Evolutionary conservation across 2,888 invertebrate genomes (phyloP), one percentile per base, ranked within the genome.

Genomic region (Tuberolachnus salignus): DNA sequence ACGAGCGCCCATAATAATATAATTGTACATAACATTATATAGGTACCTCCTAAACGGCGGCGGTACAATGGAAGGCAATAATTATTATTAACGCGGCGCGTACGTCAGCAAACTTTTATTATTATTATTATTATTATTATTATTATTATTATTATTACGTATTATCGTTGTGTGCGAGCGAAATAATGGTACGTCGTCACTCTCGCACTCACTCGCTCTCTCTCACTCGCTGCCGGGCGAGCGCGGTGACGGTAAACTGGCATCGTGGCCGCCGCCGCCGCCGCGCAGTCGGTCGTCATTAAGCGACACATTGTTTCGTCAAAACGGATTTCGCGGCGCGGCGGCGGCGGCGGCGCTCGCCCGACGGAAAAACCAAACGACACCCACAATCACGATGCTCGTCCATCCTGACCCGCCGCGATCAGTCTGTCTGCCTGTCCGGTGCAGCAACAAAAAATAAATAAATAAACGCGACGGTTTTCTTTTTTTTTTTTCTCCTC

Each of bases 231-330:
- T 34, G 6, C 6, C 34, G 3, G 6, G 6, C 53, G 53, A 4
- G 16, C 16, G 51, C 16, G 16, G 16, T 4, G 13, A n/a, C 51
- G 51, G 6, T 16, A 4, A 3, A 19, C 19, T 3, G 19, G 19
- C 53, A 8, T n/a, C 19, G 34, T 14, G 55, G 23, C 19, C 13
- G 69, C 11, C 53, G 23, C 9, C 23, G 57, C 10, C 46, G 23
- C 9, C 9, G 10, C 10, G 6, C 19, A 26, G 51, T 34, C 21
- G 59, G 11, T 14, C 16, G 55, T 74, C 74, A 66, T 75, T 75
- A 75, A 46, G 66, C 57, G 46, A 55, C 46, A 46, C 55, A 75
- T 66, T 75, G 75, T 75, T 75, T 75, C 53, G 72, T 72, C 26
- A 19, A 34, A 46, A 49, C 19, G 49, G 34, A 61, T 49, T 59